A percentile compares a stretch with the other conserved stretches of the same genome.
These are phyloP conservation scores for Ochropacha duplaris DNA, from an alignment of 2,888 invertebrate genomes.

Conservation along the genomic window DNA sequence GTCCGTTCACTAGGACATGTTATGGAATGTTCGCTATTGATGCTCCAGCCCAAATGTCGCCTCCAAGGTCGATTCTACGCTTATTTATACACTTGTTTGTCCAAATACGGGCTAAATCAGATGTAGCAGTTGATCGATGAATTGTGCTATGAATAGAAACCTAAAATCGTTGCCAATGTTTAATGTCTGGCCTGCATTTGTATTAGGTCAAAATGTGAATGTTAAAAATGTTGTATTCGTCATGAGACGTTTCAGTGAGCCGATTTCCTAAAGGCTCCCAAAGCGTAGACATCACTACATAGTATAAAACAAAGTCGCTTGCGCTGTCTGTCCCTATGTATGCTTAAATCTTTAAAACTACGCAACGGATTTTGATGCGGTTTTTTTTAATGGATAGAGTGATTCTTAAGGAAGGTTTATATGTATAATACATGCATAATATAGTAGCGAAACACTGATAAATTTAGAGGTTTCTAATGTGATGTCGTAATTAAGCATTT, in stretches of 20 bases:
- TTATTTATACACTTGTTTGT: conserved; percentile 7
- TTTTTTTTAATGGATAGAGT: too few species aligned
- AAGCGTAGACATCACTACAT: too few species aligned
- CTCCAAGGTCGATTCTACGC: not conserved
- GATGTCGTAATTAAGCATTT: too few species aligned
- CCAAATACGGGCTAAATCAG: not conserved
- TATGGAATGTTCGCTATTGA: not conserved
- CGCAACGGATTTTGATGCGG: too few species aligned
- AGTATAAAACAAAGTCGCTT: too few species aligned
- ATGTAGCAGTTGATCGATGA: conserved; percentile 1
- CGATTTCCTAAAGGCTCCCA: not conserved
- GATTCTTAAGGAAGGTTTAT: too few species aligned
- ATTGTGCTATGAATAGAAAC: not conserved
- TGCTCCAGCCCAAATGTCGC: conserved; percentile 5
- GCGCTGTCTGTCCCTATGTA: too few species aligned
- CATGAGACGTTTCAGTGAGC: not conserved
- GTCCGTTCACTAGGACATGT: not conserved
- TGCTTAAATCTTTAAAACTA: too few species aligned
- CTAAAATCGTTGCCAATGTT: not conserved
- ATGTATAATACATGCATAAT: too few species aligned
- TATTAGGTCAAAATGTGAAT: not conserved
- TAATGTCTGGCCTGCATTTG: not conserved
- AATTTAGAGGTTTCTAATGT: too few species aligned
- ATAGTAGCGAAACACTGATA: too few species aligned
- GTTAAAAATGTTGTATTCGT: not conserved